These are phyloP conservation scores for Syrrhaptes paradoxus DNA, from an alignment of 2,113 vertebrate genomes.

Conservation along the genomic window DNA sequence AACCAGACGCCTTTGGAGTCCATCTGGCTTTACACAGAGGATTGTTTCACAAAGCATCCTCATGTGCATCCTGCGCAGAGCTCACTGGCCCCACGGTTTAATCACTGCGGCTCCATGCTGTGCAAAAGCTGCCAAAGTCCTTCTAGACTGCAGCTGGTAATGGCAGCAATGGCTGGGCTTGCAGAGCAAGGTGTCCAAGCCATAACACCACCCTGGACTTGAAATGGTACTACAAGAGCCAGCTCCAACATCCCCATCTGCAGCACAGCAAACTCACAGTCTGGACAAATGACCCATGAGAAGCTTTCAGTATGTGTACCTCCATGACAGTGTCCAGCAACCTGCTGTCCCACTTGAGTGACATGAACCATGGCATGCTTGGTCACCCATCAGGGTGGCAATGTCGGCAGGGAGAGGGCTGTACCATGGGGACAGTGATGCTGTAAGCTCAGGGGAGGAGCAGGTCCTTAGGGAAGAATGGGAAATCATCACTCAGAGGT, in stretches of 20 bases:
- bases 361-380: neutral
- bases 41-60: neutral
- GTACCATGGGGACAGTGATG: fast-evolving
- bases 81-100: neutral
- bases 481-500: neutral
- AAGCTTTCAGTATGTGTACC: neutral
- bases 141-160: neutral
- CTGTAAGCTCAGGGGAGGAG: neutral
- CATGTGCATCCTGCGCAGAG: neutral
- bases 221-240: neutral
- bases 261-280: neutral
- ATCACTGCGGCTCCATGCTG: neutral
- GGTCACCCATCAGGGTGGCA: neutral
- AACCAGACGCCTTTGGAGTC: neutral
- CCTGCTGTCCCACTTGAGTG: neutral
- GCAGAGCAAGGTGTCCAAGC: neutral
- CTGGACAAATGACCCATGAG: neutral
- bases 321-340: neutral
- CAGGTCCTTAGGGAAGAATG: neutral
- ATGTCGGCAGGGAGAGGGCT: neutral
- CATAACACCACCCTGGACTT: neutral
- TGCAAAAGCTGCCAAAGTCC: neutral
- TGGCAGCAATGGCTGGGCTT: neutral
- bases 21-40: neutral
- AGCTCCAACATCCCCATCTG: neutral